Percentiles rank a stretch among this genome's conserved stretches.
These are phyloP conservation scores for Axis porcinus DNA, from an alignment of 2,113 vertebrate genomes.

Conservation along the genomic window DNA sequence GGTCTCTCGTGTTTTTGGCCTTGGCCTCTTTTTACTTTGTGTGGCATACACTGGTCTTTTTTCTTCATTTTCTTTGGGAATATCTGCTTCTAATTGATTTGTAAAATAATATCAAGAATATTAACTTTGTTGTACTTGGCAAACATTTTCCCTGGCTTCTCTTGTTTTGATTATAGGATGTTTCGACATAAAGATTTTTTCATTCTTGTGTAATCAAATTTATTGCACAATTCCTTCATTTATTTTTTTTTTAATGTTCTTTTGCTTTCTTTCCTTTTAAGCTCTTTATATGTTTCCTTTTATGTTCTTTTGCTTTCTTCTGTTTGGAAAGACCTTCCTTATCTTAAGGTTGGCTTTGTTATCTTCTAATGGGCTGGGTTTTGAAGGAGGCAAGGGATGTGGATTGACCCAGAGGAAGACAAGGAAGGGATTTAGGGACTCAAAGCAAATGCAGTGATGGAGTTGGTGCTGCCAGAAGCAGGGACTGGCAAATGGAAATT, in stretches of 20 bases:
- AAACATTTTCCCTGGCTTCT: background rate
- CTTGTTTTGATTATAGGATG: background rate
- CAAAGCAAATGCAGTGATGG: background rate
- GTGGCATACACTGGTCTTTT: background rate
- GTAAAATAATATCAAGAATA: constrained; percentile 37
- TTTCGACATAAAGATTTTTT: constrained; percentile 12
- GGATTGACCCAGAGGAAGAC: background rate
- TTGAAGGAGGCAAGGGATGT: background rate
- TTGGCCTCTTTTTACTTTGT: background rate
- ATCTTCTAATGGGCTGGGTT: background rate
- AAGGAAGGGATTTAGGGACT: background rate
- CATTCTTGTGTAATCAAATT: background rate
- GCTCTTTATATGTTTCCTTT: background rate
- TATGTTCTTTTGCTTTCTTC: background rate
- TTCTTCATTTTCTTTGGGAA: background rate
- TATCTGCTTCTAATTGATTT: constrained; percentile 22
- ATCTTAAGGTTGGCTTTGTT: background rate
- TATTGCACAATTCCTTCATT: background rate
- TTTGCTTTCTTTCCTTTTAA: background rate
- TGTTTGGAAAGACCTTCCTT: background rate
- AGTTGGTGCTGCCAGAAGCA: background rate
- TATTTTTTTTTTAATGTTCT: background rate
- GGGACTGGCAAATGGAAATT: background rate
- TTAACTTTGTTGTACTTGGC: background rate
- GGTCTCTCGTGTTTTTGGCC: background rate